phyloP scores from a whole-genome alignment of 2,113 vertebrate genomes.

The Cyrtonyx montezumae region DNA sequence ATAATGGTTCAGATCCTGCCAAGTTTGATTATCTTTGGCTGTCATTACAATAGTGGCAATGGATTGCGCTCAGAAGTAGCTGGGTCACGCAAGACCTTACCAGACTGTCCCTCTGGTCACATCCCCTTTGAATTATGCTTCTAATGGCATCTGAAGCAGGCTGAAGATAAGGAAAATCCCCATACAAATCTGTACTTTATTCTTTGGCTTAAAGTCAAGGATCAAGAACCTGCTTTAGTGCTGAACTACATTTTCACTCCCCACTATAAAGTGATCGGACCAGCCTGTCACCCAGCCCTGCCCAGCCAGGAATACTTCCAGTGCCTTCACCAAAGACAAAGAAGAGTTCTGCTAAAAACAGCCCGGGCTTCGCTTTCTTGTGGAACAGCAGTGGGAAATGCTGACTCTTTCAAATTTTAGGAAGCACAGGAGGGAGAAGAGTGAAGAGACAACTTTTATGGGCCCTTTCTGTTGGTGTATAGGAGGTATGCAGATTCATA shows the following conservation, averaged over 20 bases:
- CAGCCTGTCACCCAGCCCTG: not conserved
- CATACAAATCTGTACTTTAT: conserved; percentile 18
- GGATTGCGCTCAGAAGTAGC: not conserved
- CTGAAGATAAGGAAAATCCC: not conserved
- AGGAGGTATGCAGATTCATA: not conserved
- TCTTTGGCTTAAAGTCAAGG: conserved; percentile 2
- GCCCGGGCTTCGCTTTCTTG: not conserved
- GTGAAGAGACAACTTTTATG: not conserved
- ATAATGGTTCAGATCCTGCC: not conserved
- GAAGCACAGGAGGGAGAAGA: not conserved
- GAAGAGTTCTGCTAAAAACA: not conserved
- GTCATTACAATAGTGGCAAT: not conserved
- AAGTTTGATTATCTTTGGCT: not conserved
- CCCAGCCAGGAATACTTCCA: not conserved
- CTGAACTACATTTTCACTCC: not conserved
- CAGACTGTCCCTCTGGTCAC: not conserved
- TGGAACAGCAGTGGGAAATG: not conserved
- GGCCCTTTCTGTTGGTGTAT: not conserved
- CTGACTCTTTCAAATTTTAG: not conserved
- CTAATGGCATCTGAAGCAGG: not conserved
- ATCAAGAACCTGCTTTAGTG: not conserved
- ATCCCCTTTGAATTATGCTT: not conserved
- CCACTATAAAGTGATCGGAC: not conserved
- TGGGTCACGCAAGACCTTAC: not conserved
- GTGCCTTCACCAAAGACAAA: not conserved